phyloP scores from a whole-genome alignment of 2,113 vertebrate genomes.

The Prunella himalayana region DNA sequence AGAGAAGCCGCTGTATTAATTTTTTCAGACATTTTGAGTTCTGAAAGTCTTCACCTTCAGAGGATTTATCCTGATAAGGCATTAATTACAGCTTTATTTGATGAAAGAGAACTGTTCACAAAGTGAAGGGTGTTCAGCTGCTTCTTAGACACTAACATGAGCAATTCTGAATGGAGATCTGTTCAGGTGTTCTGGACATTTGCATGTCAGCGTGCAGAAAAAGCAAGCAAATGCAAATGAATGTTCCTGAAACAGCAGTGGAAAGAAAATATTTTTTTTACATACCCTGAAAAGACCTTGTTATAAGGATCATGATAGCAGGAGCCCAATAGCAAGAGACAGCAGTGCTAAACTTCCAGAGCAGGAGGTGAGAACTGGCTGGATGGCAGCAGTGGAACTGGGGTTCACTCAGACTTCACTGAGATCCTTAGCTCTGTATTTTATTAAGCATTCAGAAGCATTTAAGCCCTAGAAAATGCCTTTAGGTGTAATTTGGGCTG shows the following conservation, averaged over 20 bases:
- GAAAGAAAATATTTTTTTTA: conserved; percentile 11
- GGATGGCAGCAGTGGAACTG: neutral
- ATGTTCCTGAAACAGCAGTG: conserved; percentile 12
- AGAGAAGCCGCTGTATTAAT: neutral
- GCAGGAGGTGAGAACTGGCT: neutral
- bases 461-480: neutral
- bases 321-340: neutral
- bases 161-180: conserved; percentile 14
- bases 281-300: neutral
- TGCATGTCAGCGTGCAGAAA: conserved; percentile 12
- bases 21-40: neutral
- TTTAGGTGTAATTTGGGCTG: neutral
- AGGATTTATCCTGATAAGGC: neutral
- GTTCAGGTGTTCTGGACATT: neutral
- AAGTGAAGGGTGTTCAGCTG: neutral
- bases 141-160: neutral
- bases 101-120: neutral
- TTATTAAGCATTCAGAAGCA: neutral
- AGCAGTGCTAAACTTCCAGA: neutral
- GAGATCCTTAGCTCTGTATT: neutral
- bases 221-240: conserved; percentile 55
- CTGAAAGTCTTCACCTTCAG: neutral
- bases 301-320: neutral
- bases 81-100: neutral
- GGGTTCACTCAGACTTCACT: neutral